Percentiles rank a stretch among this genome's conserved stretches.
These are phyloP conservation scores for Bucorvus abyssinicus DNA, from an alignment of 2,797 vertebrate species.

Conservation along the genomic window DNA sequence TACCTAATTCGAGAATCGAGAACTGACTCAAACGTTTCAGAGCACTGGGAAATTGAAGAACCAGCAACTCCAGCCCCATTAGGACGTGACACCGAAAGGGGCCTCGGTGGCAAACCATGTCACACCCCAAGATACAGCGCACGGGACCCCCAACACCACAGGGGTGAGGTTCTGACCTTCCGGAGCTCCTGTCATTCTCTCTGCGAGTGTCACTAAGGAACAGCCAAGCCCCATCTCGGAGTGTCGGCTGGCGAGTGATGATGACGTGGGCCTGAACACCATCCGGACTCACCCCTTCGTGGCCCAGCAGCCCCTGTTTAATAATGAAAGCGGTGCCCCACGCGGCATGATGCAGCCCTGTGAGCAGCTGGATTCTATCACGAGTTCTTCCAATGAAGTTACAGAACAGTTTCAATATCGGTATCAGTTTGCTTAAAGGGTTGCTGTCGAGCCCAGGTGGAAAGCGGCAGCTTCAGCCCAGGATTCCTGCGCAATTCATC, in stretches of 20 bases:
- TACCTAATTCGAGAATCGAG: background rate
- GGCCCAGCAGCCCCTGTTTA: background rate
- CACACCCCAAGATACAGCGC: background rate
- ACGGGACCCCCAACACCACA: background rate
- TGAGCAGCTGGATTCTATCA: background rate
- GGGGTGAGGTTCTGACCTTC: background rate
- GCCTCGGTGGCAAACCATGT: too few relatives aligned
- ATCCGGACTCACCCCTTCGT: background rate
- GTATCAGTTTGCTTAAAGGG: background rate
- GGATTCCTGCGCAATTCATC: background rate
- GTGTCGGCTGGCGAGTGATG: background rate
- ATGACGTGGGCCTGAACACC: background rate
- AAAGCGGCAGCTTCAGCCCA: background rate
- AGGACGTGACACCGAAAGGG: background rate
- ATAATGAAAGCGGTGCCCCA: background rate
- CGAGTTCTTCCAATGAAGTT: background rate
- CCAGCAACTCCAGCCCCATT: background rate
- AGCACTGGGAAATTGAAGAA: background rate
- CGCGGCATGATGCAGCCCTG: background rate
- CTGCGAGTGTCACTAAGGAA: accelerated
- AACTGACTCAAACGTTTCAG: background rate
- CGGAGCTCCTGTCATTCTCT: background rate
- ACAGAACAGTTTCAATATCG: background rate
- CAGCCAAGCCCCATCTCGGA: background rate
- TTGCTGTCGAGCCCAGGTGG: background rate